Base-by-base conservation (phyloP, 2,888 invertebrate genomes). In the Iselma pallidipennis region DNA sequence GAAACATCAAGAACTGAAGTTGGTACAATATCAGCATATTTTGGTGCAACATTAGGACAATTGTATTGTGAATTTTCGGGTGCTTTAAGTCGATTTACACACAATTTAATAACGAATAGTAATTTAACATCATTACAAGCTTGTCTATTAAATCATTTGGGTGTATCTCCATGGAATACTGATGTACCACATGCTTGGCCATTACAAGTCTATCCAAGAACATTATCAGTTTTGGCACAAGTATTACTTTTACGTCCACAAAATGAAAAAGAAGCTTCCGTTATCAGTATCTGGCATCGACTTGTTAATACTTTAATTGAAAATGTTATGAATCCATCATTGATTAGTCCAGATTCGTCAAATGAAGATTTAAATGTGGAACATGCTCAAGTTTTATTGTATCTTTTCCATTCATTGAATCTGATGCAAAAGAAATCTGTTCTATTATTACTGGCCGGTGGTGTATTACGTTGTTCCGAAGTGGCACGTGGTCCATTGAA, bases 371-470 rank as follows among this genome's bases (percentile, higher is more conserved):
- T 98, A 63, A 98, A 97, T 80, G 95, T 97, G 53, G 98, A 98
- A 79, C 97, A 98, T 81, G 92, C 96, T 0, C 97, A 98, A 80
- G 85, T 98, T 33, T 82, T 98, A 66, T 86, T 98, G 7, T 97
- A 97, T 80, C 84, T 98, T 10, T 98, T 98, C 82, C 97, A 98
- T 81, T 95, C 96, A 0, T 82, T 98, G 62, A 96, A 95, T 73
- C 84, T 98, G 65, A 96, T 96, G 94, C 96, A 97, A 82, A 98
- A 97, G 83, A 98, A 98, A 81, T 92, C 94, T 1, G 93, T 98
- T 1, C 84, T 98, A 33, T 85, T 97, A 7, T 85, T 92, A 71
- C 91, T 92, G 29, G 91, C 93, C 1, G 91, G 92, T 66, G 92
- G 89, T 4, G 87, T 89, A 4, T 86, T 89, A 58, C 83, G 88